Evolutionary conservation across 2,797 vertebrate genomes (phyloP).

Genomic region (Holocentrus rufus): DNA sequence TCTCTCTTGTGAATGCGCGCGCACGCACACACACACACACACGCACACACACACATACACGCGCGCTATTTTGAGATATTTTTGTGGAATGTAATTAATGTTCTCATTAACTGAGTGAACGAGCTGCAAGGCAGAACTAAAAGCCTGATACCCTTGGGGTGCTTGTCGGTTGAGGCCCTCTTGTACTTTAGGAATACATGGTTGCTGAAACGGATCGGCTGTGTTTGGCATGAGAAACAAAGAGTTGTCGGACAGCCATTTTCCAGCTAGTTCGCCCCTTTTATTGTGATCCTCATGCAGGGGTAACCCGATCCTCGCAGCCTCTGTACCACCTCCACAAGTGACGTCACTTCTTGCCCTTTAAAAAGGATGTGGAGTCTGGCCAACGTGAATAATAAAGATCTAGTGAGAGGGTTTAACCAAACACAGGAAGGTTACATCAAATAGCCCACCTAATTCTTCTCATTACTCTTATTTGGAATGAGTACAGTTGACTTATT

Average conservation of each 20-base stretch:
- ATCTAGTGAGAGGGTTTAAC: slow-evolving; percentile 37
- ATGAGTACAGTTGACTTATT: slow-evolving; percentile 26
- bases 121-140: slow-evolving; percentile 71
- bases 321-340: slow-evolving; percentile 47
- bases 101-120: slow-evolving; percentile 75
- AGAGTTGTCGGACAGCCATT: slow-evolving; percentile 37
- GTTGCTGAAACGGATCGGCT: slow-evolving; percentile 49
- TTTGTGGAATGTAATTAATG: slow-evolving; percentile 76
- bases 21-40: background rate
- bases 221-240: slow-evolving; percentile 49
- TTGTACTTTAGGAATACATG: slow-evolving; percentile 50
- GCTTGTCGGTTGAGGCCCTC: slow-evolving; percentile 33
- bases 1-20: slow-evolving; percentile 49
- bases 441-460: slow-evolving; percentile 49
- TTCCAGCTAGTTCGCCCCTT: slow-evolving; percentile 45
- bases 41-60: background rate
- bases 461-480: slow-evolving; percentile 44
- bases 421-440: slow-evolving; percentile 56
- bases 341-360: slow-evolving; percentile 63
- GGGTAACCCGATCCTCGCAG: slow-evolving; percentile 64
- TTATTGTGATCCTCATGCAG: slow-evolving; percentile 47
- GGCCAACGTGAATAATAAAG: slow-evolving; percentile 58
- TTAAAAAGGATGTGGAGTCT: slow-evolving; percentile 62
- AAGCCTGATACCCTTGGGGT: slow-evolving; percentile 56
- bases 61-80: slow-evolving; percentile 52